These are phyloP conservation scores for Orthosia cruda DNA, from an alignment of 2,888 invertebrate species.

Conservation along the genomic window DNA sequence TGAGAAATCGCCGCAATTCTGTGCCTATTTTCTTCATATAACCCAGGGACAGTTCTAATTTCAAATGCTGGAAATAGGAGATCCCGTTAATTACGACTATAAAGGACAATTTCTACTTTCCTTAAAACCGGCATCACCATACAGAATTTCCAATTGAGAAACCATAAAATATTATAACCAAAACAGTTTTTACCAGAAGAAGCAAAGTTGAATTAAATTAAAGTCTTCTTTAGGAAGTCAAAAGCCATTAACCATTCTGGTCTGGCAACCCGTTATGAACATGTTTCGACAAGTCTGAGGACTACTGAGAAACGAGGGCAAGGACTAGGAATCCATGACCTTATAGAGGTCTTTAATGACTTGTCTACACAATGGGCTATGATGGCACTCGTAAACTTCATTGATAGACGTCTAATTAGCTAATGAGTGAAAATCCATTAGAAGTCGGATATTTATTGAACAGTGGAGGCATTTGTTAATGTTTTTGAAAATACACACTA, in stretches of 20 bases:
- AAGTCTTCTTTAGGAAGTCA: conserved; percentile 62
- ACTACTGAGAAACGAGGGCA: conserved; percentile 61
- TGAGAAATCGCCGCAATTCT: no score
- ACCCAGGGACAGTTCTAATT: background rate
- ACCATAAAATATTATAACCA: conserved; percentile 25
- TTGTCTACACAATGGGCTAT: conserved; percentile 9
- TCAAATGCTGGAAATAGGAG: background rate
- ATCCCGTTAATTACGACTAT: conserved; percentile 34
- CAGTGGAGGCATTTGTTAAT: background rate
- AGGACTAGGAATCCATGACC: conserved; percentile 49
- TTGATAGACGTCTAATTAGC: conserved; percentile 23
- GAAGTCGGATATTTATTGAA: background rate
- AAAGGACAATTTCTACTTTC: conserved; percentile 9
- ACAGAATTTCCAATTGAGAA: conserved; percentile 34
- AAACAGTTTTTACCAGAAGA: conserved; percentile 12
- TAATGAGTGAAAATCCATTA: conserved; percentile 7
- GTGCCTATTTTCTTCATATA: no score
- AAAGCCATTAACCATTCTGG: conserved; percentile 61
- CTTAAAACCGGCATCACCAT: conserved; percentile 24
- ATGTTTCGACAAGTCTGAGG: conserved; percentile 66
- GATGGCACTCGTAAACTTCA: conserved; percentile 13
- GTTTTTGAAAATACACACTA: background rate
- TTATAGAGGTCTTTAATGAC: conserved; percentile 25
- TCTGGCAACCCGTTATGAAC: conserved; percentile 62
- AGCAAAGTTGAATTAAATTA: conserved; percentile 55